phyloP scores from a whole-genome alignment of 2,888 invertebrate species.

The Drosophila mulleri region DNA sequence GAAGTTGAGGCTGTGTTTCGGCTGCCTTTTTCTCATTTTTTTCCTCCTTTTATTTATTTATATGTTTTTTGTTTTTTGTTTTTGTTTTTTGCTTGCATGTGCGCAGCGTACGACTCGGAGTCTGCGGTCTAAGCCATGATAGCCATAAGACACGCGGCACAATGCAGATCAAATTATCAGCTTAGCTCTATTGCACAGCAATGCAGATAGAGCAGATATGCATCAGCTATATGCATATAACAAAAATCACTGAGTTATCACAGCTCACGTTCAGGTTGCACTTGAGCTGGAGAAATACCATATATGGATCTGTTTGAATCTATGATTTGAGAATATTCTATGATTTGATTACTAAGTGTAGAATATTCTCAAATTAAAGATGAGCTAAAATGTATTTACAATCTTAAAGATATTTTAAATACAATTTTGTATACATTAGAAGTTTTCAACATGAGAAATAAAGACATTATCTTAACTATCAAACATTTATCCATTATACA shows the following conservation, averaged over 20 bases:
- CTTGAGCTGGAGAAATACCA: too few species aligned
- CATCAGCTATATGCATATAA: constrained; percentile 2
- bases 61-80: too few species aligned
- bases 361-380: too few species aligned
- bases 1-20: constrained; percentile 18
- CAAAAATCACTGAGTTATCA: constrained; percentile 10
- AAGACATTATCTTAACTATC: too few species aligned
- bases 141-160: constrained; percentile 25
- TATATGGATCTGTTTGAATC: too few species aligned
- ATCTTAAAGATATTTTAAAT: too few species aligned
- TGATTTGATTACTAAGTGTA: too few species aligned
- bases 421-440: too few species aligned
- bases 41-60: not conserved
- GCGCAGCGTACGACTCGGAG: constrained; percentile 23
- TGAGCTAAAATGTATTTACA: too few species aligned
- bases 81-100: constrained; percentile 9
- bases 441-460: too few species aligned
- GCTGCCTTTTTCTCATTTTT: constrained; percentile 16
- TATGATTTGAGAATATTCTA: too few species aligned
- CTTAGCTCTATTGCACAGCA: constrained; percentile 4
- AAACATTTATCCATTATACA: too few species aligned
- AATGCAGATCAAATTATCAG: constrained; percentile 29
- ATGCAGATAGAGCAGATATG: not conserved
- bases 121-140: constrained; percentile 10
- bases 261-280: not conserved